Percentiles rank a stretch among this genome's conserved stretches.
phyloP scores from a whole-genome alignment of 2,113 vertebrate genomes.

The Phyllostomus discolor region DNA sequence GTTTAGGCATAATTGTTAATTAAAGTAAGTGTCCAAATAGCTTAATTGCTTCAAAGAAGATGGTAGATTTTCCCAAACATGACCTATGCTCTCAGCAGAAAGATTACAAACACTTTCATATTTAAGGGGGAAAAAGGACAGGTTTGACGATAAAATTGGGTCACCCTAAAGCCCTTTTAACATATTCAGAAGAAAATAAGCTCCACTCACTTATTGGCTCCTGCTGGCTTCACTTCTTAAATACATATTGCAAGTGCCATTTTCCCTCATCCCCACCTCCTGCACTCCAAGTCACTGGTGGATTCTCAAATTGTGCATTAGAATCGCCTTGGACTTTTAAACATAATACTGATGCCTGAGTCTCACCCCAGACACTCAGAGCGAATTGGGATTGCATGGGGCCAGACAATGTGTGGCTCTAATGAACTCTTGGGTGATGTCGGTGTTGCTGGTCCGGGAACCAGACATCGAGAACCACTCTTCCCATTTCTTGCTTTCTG shows the following conservation, averaged over 20 bases:
- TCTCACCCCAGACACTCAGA: neutral
- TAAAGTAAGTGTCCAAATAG: slow-evolving; percentile 12
- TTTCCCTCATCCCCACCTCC: rapidly evolving
- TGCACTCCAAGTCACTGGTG: neutral
- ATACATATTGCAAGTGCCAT: neutral
- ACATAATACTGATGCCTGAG: rapidly evolving
- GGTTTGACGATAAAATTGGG: neutral
- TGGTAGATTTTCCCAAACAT: slow-evolving; percentile 11
- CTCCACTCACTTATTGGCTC: neutral
- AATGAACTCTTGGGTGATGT: neutral
- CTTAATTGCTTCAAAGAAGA: slow-evolving; percentile 42
- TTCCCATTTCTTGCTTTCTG: neutral
- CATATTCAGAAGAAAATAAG: neutral
- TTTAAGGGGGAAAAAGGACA: neutral
- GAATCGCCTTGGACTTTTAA: neutral
- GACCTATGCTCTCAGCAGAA: neutral
- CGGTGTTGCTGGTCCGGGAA: neutral
- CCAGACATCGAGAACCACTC: neutral
- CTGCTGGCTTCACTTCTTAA: neutral
- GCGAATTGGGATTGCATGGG: rapidly evolving
- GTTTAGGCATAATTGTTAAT: slow-evolving; percentile 50
- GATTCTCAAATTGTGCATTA: neutral
- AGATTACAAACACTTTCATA: slow-evolving; percentile 37
- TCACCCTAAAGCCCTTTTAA: neutral
- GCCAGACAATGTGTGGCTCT: neutral